Evolutionary conservation across 2,888 invertebrate species (phyloP), one percentile per base, ranked within the genome.

Genomic region (Ditula angustiorana): DNA sequence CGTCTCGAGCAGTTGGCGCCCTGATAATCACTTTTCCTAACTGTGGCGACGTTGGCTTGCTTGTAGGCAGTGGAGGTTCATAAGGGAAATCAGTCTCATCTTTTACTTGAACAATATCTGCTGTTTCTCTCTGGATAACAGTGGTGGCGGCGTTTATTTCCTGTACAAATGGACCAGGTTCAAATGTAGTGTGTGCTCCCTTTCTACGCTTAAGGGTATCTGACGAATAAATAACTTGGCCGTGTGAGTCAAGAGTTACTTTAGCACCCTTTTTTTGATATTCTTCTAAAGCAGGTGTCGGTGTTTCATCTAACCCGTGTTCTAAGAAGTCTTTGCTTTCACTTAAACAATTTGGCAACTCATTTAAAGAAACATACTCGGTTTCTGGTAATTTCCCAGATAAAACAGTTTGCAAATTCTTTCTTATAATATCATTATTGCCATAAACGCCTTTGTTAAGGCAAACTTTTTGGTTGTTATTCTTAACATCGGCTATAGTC

Each of bases 171-270:
- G 97, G 97, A 72, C 97, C 97, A 61, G 97, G 97, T 90, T 96
- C 97, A 79, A 97, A 97, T 30, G 97, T 97, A 35, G 97, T 96
- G 79, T 97, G 96, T 13, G 96, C 95, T 67, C 96, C 96, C 92
- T 96, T 96, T 70, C 95, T 93, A 74, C 97, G 93, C 80, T 95
- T 96, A 69, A 97, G 88, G 79, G 97, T 97, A 76, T 97, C 97
- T 19, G 97, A 97, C 69, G 96, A 96, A 87, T 96, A 98, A 67
- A 98, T 96, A 47, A 98, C 96, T 93, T 96, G 96, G 57, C 98
- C 98, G 77, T 96, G 96, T 23, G 97, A 96, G 86, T 97, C 97
- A 47, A 98, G 88, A 33, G 96, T 96, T 41, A 97, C 97, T 78
- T 97, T 94, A 21, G 96, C 96, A 23, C 96, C 96, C 79, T 95